A percentile compares a stretch with the other conserved stretches of the same genome.
Conservation (phyloP, 2,797 vertebrate species). For the Emydoidea blandingii region DNA sequence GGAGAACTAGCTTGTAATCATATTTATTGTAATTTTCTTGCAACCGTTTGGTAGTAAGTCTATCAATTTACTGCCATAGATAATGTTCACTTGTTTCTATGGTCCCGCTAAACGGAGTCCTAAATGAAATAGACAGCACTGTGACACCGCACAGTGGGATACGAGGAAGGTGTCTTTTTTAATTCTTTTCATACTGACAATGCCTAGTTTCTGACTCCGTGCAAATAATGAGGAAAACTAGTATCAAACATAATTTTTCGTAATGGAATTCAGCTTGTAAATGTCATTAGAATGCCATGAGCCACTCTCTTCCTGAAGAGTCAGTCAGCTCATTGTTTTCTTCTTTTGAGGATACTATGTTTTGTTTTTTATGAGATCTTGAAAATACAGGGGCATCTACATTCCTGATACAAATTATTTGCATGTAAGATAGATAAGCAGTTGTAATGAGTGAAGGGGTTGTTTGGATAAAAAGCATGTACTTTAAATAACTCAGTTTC, state of each 20-base stretch:
- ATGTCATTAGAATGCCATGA: background rate
- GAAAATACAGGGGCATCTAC: background rate
- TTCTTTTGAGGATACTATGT: background rate
- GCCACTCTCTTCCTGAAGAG: background rate
- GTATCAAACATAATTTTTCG: constrained; percentile 17
- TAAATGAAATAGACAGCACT: constrained; percentile 48
- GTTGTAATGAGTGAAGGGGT: background rate
- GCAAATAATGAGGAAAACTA: constrained; percentile 36
- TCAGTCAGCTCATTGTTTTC: background rate
- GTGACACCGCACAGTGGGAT: background rate
- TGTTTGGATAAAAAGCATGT: background rate
- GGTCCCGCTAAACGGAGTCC: constrained; percentile 17
- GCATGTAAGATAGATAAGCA: background rate
- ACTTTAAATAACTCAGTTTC: background rate
- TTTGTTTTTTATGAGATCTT: background rate
- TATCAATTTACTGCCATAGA: background rate
- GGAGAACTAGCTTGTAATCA: constrained; percentile 30
- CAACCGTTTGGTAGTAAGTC: constrained; percentile 29
- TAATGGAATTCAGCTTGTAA: background rate
- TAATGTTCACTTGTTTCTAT: constrained; percentile 17
- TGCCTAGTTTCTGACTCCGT: constrained; percentile 40
- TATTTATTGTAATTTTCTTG: constrained; percentile 30
- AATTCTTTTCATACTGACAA: constrained; percentile 29
- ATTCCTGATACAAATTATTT: background rate
- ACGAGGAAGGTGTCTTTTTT: constrained; percentile 34